Evolutionary conservation across 1,140 invertebrate genomes (phyloP), one percentile per base, ranked within the genome.

Genomic region (Drosophila auraria): DNA sequence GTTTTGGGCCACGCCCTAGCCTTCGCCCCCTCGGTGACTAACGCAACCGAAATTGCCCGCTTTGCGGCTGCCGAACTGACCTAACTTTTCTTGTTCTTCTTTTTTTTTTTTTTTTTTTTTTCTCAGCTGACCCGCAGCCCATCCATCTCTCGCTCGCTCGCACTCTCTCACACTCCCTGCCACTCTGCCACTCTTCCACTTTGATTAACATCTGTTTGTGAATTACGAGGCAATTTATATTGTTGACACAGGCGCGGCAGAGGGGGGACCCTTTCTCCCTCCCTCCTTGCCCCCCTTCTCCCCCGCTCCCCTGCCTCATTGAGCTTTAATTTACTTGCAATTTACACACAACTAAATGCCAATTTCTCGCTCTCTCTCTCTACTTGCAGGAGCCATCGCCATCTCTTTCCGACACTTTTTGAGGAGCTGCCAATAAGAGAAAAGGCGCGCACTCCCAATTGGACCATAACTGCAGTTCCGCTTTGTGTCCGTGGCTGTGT

Each of bases 141-240:
- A 61, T 50, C 57, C 23, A 9, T 30, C 27, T 25, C 38, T 51
- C 71, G 40, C 47, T 49, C 15, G 15, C 51, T 45, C 56, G 23
- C 20, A 14, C 20, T 11, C 44, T 11, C 44, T 50, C 15, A 6
- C 60, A 40, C 33, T 23, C 7, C 17, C 33, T 9, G 30, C 17
- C 53, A 38, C 53, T 57, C 33, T 9, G 30, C 17, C 53, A 38
- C 53, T 57, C 54, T 57, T 57, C 36, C 36, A 17, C 58, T 74
- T 62, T 75, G 72, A 74, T 75, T 75, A 75, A 74, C 70, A 75
- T 75, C 72, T 75, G 72, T 74, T 74, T 75, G 70, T 74, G 44
- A 75, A 75, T 75, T 75, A 49, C 58, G 42, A 40, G 40, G 50
- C 70, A 75, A 73, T 73, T 74, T 74, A 74, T 74, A 53, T 73